A percentile compares a stretch with the other conserved stretches of the same genome.
Evolutionary conservation across 2,797 vertebrate genomes (phyloP).

Genomic region (Masticophis lateralis): DNA sequence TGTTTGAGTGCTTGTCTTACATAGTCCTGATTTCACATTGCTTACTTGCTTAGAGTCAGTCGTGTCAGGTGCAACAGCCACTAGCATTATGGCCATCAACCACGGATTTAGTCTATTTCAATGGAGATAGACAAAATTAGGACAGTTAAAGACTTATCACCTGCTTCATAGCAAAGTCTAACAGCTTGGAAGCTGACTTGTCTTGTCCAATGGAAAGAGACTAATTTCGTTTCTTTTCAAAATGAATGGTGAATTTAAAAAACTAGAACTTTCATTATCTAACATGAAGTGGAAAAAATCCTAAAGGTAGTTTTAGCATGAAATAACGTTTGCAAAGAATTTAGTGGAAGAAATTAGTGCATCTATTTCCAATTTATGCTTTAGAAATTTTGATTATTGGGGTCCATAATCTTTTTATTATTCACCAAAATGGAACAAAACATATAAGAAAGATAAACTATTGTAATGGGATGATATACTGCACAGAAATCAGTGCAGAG

Average conservation of each 20-base stretch:
- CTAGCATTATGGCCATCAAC: not conserved
- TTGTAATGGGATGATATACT: not conserved
- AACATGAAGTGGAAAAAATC: not conserved
- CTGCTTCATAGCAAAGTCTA: not conserved
- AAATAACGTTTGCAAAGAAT: not conserved
- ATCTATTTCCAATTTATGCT: not conserved
- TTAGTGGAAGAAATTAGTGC: not conserved
- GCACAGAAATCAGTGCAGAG: not conserved
- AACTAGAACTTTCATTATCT: not conserved
- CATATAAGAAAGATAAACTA: not conserved
- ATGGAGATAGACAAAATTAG: not conserved
- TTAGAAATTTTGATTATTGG: not conserved
- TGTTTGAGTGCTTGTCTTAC: not conserved
- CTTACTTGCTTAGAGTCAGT: not conserved
- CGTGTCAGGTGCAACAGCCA: not conserved
- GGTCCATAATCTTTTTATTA: not conserved
- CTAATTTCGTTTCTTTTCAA: not conserved
- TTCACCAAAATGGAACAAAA: not conserved
- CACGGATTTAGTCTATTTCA: not conserved
- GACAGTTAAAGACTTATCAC: not conserved
- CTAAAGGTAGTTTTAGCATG: not conserved
- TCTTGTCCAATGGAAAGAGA: not conserved
- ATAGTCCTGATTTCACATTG: not conserved
- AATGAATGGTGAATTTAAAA: not conserved
- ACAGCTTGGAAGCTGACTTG: not conserved